A percentile compares a stretch with the other conserved stretches of the same genome.
These are phyloP conservation scores for Zhengitettix transpicula DNA, from an alignment of 2,888 invertebrate species.

Conservation along the genomic window DNA sequence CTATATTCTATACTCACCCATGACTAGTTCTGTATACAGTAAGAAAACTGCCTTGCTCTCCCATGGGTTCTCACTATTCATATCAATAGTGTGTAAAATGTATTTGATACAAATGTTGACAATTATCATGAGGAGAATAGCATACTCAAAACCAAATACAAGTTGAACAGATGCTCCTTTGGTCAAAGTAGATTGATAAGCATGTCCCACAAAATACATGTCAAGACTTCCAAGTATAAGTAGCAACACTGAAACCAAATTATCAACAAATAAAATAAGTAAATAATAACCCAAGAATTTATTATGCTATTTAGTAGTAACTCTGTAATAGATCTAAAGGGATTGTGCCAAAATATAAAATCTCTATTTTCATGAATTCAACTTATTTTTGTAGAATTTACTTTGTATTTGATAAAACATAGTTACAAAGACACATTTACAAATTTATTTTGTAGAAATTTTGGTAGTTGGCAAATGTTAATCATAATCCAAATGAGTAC, in stretches of 20 bases:
- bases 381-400: too few relatives aligned
- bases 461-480: too few relatives aligned
- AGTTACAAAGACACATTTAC: too few relatives aligned
- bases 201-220: constrained; percentile 78
- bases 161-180: constrained; percentile 95
- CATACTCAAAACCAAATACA: constrained; percentile 99
- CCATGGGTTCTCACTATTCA: constrained; percentile 92
- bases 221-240: constrained; percentile 68
- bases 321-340: too few relatives aligned
- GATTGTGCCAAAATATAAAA: too few relatives aligned
- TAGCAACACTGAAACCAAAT: constrained; percentile 38
- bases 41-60: constrained; percentile 97
- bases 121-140: constrained; percentile 84
- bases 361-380: too few relatives aligned
- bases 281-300: too few relatives aligned
- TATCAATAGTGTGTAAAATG: constrained; percentile 69
- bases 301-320: too few relatives aligned
- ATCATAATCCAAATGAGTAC: too few relatives aligned
- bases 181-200: constrained; percentile 78
- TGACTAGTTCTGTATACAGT: constrained; percentile 87
- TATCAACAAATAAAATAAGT: not conserved
- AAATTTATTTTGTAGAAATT: too few relatives aligned
- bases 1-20: constrained; percentile 41
- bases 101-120: constrained; percentile 88
- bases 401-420: too few relatives aligned